These are phyloP conservation scores for Pristionchus maxplancki DNA, from an alignment of 2,888 invertebrate species.

Conservation along the genomic window DNA sequence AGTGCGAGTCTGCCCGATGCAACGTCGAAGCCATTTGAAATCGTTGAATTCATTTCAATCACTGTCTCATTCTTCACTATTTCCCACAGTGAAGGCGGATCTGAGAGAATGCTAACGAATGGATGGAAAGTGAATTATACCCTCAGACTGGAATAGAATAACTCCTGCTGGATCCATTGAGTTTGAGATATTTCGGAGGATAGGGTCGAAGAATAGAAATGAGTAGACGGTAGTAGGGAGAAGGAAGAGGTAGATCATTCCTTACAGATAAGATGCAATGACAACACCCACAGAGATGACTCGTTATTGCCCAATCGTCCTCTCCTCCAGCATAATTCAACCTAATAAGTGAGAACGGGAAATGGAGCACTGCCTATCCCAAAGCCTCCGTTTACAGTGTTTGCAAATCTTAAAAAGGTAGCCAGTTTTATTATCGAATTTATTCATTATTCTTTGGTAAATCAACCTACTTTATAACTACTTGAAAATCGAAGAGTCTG, in stretches of 20 bases:
- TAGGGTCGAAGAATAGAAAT: neutral
- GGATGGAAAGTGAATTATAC: too few relatives aligned
- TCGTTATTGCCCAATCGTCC: constrained; percentile 4
- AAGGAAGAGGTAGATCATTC: neutral
- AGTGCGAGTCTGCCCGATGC: constrained; percentile 14
- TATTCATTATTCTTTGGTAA: neutral
- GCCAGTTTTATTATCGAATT: neutral
- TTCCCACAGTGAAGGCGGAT: neutral
- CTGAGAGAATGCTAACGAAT: neutral
- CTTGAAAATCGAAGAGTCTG: constrained; percentile 19
- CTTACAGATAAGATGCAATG: neutral
- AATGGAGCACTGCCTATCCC: neutral
- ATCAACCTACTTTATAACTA: constrained; percentile 18
- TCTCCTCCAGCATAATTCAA: constrained; percentile 9
- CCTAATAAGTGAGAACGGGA: constrained; percentile 29
- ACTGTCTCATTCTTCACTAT: neutral
- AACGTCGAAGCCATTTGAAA: neutral
- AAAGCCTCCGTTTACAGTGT: neutral
- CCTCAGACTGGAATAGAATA: neutral
- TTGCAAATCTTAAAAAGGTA: neutral
- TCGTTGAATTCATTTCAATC: neutral
- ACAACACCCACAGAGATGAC: neutral
- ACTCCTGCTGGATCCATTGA: neutral
- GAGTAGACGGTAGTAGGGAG: constrained; percentile 12
- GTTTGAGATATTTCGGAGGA: neutral